Percentiles rank a stretch among this genome's conserved stretches.
These are phyloP conservation scores for Cephus cinctus DNA, from an alignment of 1,140 invertebrate species.

Conservation along the genomic window DNA sequence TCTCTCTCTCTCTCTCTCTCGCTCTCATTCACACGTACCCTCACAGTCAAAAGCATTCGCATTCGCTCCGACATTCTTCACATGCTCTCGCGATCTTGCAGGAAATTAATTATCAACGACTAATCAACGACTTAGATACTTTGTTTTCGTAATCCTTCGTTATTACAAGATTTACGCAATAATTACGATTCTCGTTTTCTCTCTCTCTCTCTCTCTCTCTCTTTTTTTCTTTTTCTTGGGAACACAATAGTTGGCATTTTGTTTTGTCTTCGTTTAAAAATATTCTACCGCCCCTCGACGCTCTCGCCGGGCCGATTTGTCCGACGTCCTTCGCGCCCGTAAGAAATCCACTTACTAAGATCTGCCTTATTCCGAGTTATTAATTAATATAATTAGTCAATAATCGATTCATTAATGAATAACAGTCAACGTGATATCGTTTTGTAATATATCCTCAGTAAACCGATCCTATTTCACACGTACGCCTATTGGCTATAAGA, in stretches of 20 bases:
- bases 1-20: neutral
- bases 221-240: too few species aligned
- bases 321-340: too few species aligned
- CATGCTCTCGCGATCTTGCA: too few species aligned
- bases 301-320: too few species aligned
- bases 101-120: slow-evolving; percentile 40
- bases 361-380: slow-evolving; percentile 39
- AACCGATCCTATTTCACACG: slow-evolving; percentile 15
- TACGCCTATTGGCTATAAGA: slow-evolving; percentile 9
- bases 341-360: too few species aligned
- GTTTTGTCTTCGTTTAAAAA: slow-evolving; percentile 32
- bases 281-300: slow-evolving; percentile 28
- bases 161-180: slow-evolving; percentile 36
- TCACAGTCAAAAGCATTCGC: slow-evolving; percentile 26
- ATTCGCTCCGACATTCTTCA: too few species aligned
- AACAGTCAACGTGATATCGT: slow-evolving; percentile 27
- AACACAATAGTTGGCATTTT: slow-evolving; percentile 49
- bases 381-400: slow-evolving; percentile 39
- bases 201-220: too few species aligned
- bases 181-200: slow-evolving; percentile 44
- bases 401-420: slow-evolving; percentile 34
- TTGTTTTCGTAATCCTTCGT: slow-evolving; percentile 2
- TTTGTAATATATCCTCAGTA: slow-evolving; percentile 16
- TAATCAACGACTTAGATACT: slow-evolving; percentile 43
- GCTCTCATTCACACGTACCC: neutral